phyloP scores from a whole-genome alignment of 2,113 vertebrate species.

The Holacanthus passer region DNA sequence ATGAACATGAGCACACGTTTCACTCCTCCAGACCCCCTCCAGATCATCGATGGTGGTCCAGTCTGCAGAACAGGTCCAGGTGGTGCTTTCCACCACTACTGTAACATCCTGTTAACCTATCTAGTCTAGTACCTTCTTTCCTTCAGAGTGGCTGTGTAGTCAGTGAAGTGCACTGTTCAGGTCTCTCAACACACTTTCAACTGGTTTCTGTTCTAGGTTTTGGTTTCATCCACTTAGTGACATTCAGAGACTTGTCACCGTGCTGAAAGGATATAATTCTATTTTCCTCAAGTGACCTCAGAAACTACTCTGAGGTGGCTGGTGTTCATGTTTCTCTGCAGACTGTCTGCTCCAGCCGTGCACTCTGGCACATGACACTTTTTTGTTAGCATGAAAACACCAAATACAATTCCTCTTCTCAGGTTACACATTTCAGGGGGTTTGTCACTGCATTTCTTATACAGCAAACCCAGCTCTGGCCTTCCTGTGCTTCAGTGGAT shows the following conservation, averaged over 20 bases:
- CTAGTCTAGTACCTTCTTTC: too few species aligned
- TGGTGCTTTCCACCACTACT: too few species aligned
- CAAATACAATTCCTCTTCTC: neutral
- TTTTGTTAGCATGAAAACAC: neutral
- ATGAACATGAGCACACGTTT: too few species aligned
- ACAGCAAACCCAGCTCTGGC: neutral
- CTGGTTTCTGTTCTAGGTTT: neutral
- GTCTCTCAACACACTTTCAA: neutral
- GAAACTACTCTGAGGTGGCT: neutral
- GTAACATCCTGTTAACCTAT: too few species aligned
- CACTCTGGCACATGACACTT: neutral
- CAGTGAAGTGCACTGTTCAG: neutral
- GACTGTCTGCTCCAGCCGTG: neutral
- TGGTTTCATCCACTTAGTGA: neutral
- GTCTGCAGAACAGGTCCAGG: too few species aligned
- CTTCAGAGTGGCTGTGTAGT: neutral
- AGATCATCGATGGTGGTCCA: too few species aligned
- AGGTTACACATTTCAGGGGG: neutral
- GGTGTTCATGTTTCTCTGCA: neutral
- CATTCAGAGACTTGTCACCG: conserved; percentile 2
- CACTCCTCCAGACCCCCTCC: too few species aligned
- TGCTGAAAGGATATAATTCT: conserved; percentile 7
- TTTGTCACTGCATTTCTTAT: neutral
- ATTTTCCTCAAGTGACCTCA: neutral
- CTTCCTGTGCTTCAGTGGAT: neutral